Conservation (phyloP, 1,140 invertebrate genomes). For the Mactra quadrangularis region DNA sequence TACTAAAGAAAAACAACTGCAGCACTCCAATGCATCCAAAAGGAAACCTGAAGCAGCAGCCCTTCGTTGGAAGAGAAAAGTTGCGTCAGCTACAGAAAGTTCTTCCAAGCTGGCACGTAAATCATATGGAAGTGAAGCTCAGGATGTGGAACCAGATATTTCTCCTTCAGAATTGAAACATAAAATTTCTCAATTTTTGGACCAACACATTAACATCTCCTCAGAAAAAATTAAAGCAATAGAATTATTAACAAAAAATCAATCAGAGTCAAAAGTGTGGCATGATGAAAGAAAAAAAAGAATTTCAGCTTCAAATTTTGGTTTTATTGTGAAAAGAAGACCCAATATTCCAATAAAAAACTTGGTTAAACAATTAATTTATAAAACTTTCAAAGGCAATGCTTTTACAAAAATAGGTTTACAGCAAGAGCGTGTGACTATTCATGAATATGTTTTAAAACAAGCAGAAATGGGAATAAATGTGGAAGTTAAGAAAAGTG, state of each 20-base stretch:
- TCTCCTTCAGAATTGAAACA: neutral
- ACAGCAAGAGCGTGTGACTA: neutral
- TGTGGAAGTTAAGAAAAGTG: neutral
- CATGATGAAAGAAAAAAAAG: constrained; percentile 27
- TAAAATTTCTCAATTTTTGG: no score
- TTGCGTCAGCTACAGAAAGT: neutral
- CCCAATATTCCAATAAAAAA: neutral
- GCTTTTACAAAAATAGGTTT: constrained; percentile 32
- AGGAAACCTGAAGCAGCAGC: neutral
- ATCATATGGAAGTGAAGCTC: neutral
- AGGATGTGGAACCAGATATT: neutral
- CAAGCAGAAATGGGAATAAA: neutral
- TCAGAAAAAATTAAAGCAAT: neutral
- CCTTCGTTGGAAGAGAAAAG: neutral
- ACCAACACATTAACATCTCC: neutral
- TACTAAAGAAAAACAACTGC: neutral
- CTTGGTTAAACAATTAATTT: constrained; percentile 12
- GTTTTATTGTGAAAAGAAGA: constrained; percentile 26
- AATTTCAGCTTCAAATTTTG: constrained; percentile 45
- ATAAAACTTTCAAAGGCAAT: constrained; percentile 37
- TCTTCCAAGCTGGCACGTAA: neutral
- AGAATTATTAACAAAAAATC: no score
- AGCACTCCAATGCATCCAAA: neutral
- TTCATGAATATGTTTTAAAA: neutral
- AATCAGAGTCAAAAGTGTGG: neutral